Base-by-base conservation (phyloP, 2,113 vertebrate species). In the Nymphicus hollandicus region DNA sequence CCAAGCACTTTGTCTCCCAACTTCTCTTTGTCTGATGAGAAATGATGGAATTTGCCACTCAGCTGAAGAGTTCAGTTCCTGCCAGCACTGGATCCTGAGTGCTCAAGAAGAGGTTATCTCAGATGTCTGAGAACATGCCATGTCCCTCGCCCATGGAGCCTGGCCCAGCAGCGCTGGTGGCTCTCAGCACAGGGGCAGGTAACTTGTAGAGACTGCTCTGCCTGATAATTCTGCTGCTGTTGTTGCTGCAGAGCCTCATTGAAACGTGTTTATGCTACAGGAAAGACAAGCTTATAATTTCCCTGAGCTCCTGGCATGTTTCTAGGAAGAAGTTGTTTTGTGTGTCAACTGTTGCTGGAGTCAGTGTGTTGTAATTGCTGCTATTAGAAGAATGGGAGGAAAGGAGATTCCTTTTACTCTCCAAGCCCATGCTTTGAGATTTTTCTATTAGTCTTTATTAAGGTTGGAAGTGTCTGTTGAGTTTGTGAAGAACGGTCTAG, bases 251-350 rank as follows among this genome's bases (percentile, higher is more conserved):
- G 79, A 93, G 70, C 76, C 72, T 95, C 66, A 7, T 5, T 39
- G 83, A 89, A 81, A 56, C 69, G 52, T 95, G 65, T 91, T 97
- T 96, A 71, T 96, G 81, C 78, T 70, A 18, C 8, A 35, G 73
- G 88, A 88, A 72, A 92, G 86, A 31, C 9, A 56, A 76, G 70
- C 39, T 85, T 73, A 3, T 66, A 71, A 93, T 96, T 93, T 81
- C 86, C 64, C 85, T 73, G 86, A 77, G 33, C 46, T 44, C 11
- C 39, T 97, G 94, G 73, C 63, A 13, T 0, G 6, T 44, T 63
- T 86, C 95, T 83, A 80, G 50, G 64, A 47, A 79, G 61, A 63
- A 85, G 7, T 73, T 81, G 66, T 72, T 90, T 24, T 80, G 63
- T 85, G 69, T 81, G 70, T 89, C 76, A 70, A 6, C 82, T 55